Conservation (phyloP, 2,113 vertebrate species). For the Malurus cyaneus region DNA sequence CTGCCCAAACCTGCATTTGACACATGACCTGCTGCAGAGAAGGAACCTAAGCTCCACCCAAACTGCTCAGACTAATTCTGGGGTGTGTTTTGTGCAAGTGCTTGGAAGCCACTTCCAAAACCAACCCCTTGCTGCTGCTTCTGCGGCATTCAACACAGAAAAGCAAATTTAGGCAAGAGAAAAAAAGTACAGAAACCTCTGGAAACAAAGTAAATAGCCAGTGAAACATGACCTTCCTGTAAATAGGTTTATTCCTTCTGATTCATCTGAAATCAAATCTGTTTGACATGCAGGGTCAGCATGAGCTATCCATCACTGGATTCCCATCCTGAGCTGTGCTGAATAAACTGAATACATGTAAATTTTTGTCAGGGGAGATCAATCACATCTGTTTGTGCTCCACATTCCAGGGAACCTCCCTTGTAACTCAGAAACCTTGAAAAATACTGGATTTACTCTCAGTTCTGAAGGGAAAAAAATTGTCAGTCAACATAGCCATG, state of each 20-base stretch:
- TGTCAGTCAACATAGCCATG: not conserved
- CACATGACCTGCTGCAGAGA: not conserved
- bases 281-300: not conserved
- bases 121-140: not conserved
- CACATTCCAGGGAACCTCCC: not conserved
- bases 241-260: not conserved
- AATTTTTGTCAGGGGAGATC: not conserved
- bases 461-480: not conserved
- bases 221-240: not conserved
- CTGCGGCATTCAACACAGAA: not conserved
- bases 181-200: not conserved
- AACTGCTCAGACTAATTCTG: not conserved
- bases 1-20: not conserved
- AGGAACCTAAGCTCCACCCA: not conserved
- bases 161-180: not conserved
- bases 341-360: rapidly evolving
- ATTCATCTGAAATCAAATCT: not conserved
- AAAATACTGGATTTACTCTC: not conserved
- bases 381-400: not conserved
- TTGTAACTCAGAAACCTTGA: not conserved
- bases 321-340: not conserved
- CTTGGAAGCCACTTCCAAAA: not conserved
- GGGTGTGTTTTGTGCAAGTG: not conserved
- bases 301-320: not conserved
- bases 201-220: not conserved